These are phyloP conservation scores for Dione vanillae DNA, from an alignment of 2,888 invertebrate species.

Conservation along the genomic window DNA sequence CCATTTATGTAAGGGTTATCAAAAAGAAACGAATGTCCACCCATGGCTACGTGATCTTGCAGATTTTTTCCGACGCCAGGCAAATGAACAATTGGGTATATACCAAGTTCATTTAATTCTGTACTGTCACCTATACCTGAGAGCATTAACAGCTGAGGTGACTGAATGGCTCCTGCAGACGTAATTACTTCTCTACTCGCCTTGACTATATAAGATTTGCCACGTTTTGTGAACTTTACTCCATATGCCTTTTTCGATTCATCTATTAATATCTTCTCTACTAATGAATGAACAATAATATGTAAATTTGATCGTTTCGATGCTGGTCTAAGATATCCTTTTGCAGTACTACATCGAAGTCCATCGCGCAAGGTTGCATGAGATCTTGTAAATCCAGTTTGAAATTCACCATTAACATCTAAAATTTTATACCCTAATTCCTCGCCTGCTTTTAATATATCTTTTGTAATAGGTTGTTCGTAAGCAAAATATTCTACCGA, in stretches of 20 bases:
- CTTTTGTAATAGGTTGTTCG: constrained; percentile 87
- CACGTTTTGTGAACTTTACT: constrained; percentile 86
- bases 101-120: constrained; percentile 85
- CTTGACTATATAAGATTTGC: constrained; percentile 78
- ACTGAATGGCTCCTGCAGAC: constrained; percentile 92
- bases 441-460: constrained; percentile 87
- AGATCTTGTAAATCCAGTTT: constrained; percentile 90
- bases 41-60: constrained; percentile 92
- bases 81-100: constrained; percentile 84
- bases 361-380: constrained; percentile 92
- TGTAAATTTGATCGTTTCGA: constrained; percentile 89
- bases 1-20: constrained; percentile 85
- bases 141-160: constrained; percentile 93
- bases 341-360: constrained; percentile 92
- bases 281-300: constrained; percentile 87
- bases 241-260: constrained; percentile 86
- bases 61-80: constrained; percentile 92
- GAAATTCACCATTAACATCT: constrained; percentile 91
- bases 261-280: constrained; percentile 87
- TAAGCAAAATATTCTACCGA: constrained; percentile 89
- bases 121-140: constrained; percentile 90
- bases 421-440: constrained; percentile 88
- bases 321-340: constrained; percentile 90
- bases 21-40: constrained; percentile 90
- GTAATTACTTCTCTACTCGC: constrained; percentile 92